Evolutionary conservation across 2,113 vertebrate species (phyloP).

Genomic region (Mystacornis crossleyi): DNA sequence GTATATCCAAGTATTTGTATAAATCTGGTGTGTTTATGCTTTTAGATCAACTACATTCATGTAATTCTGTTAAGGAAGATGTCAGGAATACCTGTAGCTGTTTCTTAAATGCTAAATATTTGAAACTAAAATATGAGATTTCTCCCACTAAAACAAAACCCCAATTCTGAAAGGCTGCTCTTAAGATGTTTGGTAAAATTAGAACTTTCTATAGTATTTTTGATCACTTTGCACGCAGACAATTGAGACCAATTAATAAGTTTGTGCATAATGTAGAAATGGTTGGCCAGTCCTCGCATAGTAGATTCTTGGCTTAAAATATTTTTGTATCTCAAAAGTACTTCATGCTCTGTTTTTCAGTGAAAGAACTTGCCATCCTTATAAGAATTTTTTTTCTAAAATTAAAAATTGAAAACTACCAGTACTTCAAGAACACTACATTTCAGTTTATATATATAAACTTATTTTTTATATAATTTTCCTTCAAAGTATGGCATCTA

Average conservation of each 20-base stretch:
- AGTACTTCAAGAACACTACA: neutral
- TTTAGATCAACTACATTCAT: neutral
- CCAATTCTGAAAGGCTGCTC: neutral
- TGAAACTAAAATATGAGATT: neutral
- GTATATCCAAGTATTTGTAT: neutral
- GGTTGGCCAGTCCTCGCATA: neutral
- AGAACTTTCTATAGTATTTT: neutral
- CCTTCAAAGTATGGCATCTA: neutral
- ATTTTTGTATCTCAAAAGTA: constrained; percentile 9
- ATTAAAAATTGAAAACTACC: neutral
- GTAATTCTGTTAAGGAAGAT: neutral
- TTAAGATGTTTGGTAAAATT: neutral
- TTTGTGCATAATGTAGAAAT: neutral
- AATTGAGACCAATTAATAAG: neutral
- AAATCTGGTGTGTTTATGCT: neutral
- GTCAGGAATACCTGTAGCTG: neutral
- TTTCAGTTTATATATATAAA: neutral
- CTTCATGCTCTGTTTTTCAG: neutral
- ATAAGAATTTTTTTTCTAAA: neutral
- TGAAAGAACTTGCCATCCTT: neutral
- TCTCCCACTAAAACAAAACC: neutral
- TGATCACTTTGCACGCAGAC: neutral
- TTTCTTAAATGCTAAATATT: neutral
- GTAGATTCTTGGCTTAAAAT: neutral
- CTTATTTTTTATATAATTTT: neutral